These are phyloP conservation scores for Plemyria rubiginata DNA, from an alignment of 2,888 invertebrate genomes.

Conservation along the genomic window DNA sequence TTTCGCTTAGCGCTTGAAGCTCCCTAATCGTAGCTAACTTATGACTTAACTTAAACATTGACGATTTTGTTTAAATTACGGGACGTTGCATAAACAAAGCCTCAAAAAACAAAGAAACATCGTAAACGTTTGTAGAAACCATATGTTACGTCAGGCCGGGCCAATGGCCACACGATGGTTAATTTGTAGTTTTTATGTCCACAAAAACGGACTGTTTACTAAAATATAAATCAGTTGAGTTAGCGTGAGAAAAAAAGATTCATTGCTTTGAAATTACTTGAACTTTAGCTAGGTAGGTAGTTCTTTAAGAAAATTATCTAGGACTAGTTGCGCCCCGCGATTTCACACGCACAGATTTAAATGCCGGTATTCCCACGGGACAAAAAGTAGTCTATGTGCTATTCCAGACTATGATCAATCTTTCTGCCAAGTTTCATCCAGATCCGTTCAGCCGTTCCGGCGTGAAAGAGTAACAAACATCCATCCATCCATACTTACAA, in stretches of 20 bases:
- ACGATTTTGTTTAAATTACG: conserved; percentile 4
- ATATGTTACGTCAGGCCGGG: conserved; percentile 41
- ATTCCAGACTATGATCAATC: no score
- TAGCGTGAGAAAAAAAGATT: conserved; percentile 39
- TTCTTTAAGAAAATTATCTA: no score
- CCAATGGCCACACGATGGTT: conserved; percentile 41
- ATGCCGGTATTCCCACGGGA: no score
- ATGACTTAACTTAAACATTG: background rate
- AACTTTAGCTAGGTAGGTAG: background rate
- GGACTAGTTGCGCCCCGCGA: no score
- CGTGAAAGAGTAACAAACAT: no score
- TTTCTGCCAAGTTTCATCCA: no score
- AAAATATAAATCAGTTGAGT: conserved; percentile 39
- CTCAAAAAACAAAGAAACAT: conserved; percentile 2
- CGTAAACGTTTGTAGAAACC: conserved; percentile 21
- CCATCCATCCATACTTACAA: no score
- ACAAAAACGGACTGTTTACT: conserved; percentile 41
- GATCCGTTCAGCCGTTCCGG: no score
- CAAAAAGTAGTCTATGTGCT: no score
- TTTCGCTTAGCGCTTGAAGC: no score
- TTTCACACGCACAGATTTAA: no score
- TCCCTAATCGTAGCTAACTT: no score
- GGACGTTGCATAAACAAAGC: conserved; percentile 6
- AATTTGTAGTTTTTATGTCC: conserved; percentile 34
- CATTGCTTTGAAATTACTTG: conserved; percentile 10